Conservation (phyloP, 2,797 vertebrate species). For the Oreochromis grahami region DNA sequence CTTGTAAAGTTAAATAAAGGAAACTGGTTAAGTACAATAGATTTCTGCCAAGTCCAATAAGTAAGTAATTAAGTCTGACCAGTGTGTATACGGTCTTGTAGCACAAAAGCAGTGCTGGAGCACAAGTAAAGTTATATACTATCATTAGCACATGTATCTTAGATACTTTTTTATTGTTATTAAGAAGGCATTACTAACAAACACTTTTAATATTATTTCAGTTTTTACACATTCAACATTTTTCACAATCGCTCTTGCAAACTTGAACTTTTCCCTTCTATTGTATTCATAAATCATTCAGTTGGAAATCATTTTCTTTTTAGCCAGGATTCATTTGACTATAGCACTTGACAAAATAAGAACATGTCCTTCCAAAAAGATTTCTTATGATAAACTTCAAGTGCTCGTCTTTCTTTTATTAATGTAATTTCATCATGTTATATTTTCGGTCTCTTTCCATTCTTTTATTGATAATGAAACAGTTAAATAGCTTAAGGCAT, state of each 20-base stretch:
- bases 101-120: not conserved
- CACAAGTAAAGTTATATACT: not conserved
- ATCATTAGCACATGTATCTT: not conserved
- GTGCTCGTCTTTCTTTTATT: not conserved
- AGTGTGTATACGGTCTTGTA: not conserved
- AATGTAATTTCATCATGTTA: not conserved
- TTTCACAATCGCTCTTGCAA: not conserved
- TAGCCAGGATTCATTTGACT: not conserved
- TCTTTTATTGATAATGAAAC: not conserved
- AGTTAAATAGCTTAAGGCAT: not conserved
- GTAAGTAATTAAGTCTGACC: slow-evolving; percentile 4
- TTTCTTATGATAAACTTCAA: not conserved
- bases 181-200: not conserved
- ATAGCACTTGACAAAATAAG: not conserved
- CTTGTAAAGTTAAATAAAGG: slow-evolving; percentile 52
- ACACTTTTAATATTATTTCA: not conserved
- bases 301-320: not conserved
- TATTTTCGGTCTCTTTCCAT: not conserved
- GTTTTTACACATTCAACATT: not conserved
- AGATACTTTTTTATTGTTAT: not conserved
- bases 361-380: not conserved
- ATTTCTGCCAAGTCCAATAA: slow-evolving; percentile 1
- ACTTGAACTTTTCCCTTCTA: not conserved
- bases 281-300: not conserved
- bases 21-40: slow-evolving; percentile 15